A percentile compares a stretch with the other conserved stretches of the same genome.
Conservation (phyloP, 2,797 vertebrate genomes). For the Onychomys torridus region DNA sequence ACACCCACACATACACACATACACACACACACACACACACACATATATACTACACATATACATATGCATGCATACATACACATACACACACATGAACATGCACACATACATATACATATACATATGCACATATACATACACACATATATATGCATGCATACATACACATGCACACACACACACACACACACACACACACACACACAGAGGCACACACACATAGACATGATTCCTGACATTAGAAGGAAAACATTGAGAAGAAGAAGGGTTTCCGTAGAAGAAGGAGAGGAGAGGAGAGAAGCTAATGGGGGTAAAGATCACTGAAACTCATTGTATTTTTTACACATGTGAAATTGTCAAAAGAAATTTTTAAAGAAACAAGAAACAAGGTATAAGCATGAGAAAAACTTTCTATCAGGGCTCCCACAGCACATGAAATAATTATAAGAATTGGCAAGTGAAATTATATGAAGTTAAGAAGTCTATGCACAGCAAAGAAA, state of each 20-base stretch:
- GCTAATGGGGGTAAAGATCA: neutral
- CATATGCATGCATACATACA: too few relatives aligned
- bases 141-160: too few relatives aligned
- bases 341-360: neutral
- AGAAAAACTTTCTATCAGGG: neutral
- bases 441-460: neutral
- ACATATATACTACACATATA: too few relatives aligned
- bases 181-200: too few relatives aligned
- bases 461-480: neutral
- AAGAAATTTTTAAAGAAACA: neutral
- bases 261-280: neutral
- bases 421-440: neutral
- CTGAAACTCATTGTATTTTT: neutral
- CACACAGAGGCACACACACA: too few relatives aligned
- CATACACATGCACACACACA: too few relatives aligned
- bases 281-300: neutral
- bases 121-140: neutral
- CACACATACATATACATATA: neutral
- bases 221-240: neutral
- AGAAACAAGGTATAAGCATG: too few relatives aligned
- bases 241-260: neutral
- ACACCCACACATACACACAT: neutral
- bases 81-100: too few relatives aligned
- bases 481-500: neutral
- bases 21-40: too few relatives aligned